Evolutionary conservation across 2,113 vertebrate species (phyloP), one percentile per base, ranked within the genome.

Genomic region (Embiotoca jacksoni): DNA sequence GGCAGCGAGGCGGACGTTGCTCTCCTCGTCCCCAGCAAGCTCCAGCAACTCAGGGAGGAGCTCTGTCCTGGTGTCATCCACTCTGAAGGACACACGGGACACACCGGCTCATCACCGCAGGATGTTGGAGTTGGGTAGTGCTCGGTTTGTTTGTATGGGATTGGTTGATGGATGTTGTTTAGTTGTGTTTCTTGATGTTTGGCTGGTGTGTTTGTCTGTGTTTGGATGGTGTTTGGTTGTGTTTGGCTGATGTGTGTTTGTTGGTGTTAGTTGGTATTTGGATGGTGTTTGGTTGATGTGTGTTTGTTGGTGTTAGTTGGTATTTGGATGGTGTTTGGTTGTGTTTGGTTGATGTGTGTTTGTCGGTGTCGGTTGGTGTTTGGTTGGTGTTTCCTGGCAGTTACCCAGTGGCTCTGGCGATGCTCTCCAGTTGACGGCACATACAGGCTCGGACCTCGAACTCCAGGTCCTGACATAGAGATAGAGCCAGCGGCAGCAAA

Each of bases 391-490:
- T 32, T 39, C 7, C 1, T 37, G n/a, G 36, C 36, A 55, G 41
- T 95, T 94, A 98, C 97, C 97, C 97, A 74, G 95, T 86, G 70
- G 96, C 97, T 84, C 95, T 95, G 87, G 96, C 96, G 78, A 99
- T 95, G 72, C 91, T 95, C 91, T 98, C 97, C 91, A 99, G 91
- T 15, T 99, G 96, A 56, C 92, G 96, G 88, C 97, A 98, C 95
- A 99, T 98, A 66, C 96, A 97, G 72, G 95, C 95, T 88, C 97
- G 96, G 55, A 99, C 97, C 94, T 98, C 97, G 44, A 96, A 96
- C 78, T 98, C 97, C 67, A 95, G 93, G 61, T 99, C 97, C 88
- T 96, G 96, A 92, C 97, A 98, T 56, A 98, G 90, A 36, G 97
- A 96, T 80, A 95, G 96, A 84, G 96, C 96, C 90, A 98, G 62